Base-by-base conservation (phyloP, 2,888 invertebrate genomes). In the Athetis lepigone region DNA sequence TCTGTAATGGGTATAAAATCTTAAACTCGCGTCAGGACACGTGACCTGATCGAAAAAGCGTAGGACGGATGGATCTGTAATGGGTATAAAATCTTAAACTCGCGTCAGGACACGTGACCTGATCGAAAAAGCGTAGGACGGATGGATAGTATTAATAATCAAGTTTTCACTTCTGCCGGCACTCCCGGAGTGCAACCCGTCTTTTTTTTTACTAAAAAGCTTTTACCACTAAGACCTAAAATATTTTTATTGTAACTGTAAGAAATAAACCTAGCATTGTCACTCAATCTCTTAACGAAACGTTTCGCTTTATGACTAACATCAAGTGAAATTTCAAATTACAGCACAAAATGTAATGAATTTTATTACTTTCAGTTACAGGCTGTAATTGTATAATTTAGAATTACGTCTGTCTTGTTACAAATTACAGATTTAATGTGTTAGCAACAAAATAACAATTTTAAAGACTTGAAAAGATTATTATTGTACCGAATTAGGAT, bases 271-370 rank as follows among this genome's bases (percentile, higher is more conserved):
- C 2, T 21, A 36, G 27, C 9, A 51, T 46, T 51, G 23, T 21
- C 47, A 60, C 36, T 11, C 25, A 66, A 47, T 60, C 5, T 60
- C 49, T 33, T 8, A 52, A 27, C 7, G 19, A n/a, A 43, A 21
- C 8, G 16, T 37, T 60, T 13, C 37, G 11, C 25, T 67, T 67
- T 47, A 66, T 23, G 67, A 52, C 33, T 6, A 8, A 43, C 49
- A 50, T 60, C 29, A 67, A 65, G 66, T 47, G 16, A 47, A 36
- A 59, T 47, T 37, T 42, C 42, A 47, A 66, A 52, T 66, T 40
- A 46, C 21, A 60, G 27, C 36, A 29, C 11, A n/a, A 49, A 42
- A 29, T 23, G 64, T 61, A 27, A 51, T 45, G 29, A 19, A 63
- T 37, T 62, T 54, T 11, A 63, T 45, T 54, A 52, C 62, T 43